Conservation (phyloP, 2,797 vertebrate species). For the Pantherophis vulpinus region DNA sequence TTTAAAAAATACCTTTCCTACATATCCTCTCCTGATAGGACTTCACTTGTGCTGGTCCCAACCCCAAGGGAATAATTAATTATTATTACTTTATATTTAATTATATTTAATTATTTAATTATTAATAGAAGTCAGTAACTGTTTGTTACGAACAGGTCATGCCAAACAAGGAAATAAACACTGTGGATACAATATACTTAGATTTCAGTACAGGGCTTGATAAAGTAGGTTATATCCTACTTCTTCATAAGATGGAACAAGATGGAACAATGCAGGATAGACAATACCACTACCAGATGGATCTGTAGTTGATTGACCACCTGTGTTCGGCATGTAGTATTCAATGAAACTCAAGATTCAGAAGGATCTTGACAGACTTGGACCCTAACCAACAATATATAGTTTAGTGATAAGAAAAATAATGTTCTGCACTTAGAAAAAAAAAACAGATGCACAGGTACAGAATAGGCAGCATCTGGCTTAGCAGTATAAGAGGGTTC, state of each 20-base stretch:
- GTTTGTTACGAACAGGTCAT: not conserved
- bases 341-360: not conserved
- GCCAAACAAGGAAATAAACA: not conserved
- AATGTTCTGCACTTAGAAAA: not conserved
- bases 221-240: not conserved
- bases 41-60: not conserved
- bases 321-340: not conserved
- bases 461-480: not conserved
- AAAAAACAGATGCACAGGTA: not conserved
- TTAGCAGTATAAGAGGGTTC: not conserved
- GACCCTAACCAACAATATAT: not conserved
- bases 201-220: not conserved
- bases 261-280: not conserved
- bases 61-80: not conserved
- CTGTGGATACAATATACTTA: not conserved
- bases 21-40: not conserved
- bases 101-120: not conserved
- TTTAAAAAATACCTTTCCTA: not conserved
- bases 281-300: not conserved
- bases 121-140: not conserved
- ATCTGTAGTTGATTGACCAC: not conserved
- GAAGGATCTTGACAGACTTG: not conserved
- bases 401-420: too few relatives aligned
- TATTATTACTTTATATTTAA: not conserved
- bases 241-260: not conserved